Conservation (phyloP, 37 sponge, comb jelly and placozoan genomes). For the Chondrosia reniformis region DNA sequence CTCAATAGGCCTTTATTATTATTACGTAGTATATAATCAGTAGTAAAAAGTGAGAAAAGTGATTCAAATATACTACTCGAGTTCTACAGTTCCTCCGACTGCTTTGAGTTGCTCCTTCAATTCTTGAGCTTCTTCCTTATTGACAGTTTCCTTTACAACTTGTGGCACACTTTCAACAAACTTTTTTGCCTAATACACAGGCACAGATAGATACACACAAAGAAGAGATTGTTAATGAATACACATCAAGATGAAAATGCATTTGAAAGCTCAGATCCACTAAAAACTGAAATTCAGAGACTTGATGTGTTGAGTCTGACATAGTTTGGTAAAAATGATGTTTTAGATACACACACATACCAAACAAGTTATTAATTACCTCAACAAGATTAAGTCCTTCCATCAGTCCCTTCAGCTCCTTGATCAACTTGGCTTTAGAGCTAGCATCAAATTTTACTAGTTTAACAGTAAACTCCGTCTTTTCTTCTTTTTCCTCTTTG, state of each 20-base stretch:
- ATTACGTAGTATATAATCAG: not conserved
- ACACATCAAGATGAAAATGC: not conserved
- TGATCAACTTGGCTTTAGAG: conserved; percentile 85
- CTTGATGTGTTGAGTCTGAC: no score
- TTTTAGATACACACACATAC: no score
- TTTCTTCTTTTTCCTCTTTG: conserved; percentile 37
- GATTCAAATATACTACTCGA: conserved; percentile 63
- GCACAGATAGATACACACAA: no score
- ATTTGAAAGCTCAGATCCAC: no score
- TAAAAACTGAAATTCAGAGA: no score
- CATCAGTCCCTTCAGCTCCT: conserved; percentile 76
- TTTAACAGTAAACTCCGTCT: conserved; percentile 78
- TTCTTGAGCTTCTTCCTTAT: conserved; percentile 80
- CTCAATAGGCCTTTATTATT: not conserved
- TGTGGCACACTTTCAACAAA: conserved; percentile 84
- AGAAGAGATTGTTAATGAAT: no score
- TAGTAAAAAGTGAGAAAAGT: no score
- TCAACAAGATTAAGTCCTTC: no score
- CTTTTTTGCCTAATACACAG: conserved; percentile 74
- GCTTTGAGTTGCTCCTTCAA: conserved; percentile 71
- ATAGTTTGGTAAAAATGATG: no score
- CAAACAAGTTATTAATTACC: no score
- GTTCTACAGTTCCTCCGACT: conserved; percentile 77
- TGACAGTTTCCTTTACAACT: conserved; percentile 55
- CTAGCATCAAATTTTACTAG: conserved; percentile 71